phyloP scores from a whole-genome alignment of 2,113 vertebrate species.

The Forbesichthys papilliferus region DNA sequence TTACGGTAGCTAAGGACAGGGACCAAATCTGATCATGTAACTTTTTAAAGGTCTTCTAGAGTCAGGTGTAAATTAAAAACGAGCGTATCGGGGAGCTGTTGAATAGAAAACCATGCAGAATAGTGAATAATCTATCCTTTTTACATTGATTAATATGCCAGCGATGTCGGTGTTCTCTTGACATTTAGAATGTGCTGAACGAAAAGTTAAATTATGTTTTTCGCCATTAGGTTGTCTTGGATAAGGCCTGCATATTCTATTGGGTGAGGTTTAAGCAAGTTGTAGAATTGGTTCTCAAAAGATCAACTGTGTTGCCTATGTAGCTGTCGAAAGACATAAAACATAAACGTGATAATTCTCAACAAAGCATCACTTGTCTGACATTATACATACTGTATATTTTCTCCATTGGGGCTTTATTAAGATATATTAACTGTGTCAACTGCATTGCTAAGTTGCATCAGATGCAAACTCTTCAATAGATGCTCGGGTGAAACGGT shows the following conservation, averaged over 20 bases:
- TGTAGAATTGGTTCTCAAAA: constrained; percentile 1
- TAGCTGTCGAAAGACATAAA: not conserved
- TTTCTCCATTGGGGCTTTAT: not conserved
- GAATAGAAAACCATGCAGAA: constrained; percentile 16
- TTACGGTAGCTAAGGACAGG: constrained; percentile 17
- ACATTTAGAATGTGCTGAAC: constrained; percentile 52
- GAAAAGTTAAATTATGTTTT: constrained; percentile 51
- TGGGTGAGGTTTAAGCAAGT: constrained; percentile 22
- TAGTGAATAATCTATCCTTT: constrained; percentile 34
- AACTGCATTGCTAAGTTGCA: not conserved
- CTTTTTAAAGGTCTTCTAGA: constrained; percentile 33
- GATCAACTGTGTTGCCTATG: constrained; percentile 9
- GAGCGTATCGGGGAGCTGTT: constrained; percentile 8
- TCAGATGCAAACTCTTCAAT: not conserved
- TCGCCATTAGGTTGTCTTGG: constrained; percentile 26
- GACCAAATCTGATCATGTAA: not conserved
- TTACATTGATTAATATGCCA: constrained; percentile 47
- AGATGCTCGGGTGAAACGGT: not conserved
- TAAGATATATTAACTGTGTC: not conserved
- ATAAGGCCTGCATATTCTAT: constrained; percentile 25
- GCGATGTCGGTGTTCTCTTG: constrained; percentile 22
- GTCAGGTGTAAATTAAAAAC: constrained; percentile 17
- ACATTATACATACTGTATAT: no score
- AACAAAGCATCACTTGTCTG: not conserved
- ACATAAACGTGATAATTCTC: no score